Conservation (phyloP, 2,888 invertebrate species). For the Thymelicus acteon region DNA sequence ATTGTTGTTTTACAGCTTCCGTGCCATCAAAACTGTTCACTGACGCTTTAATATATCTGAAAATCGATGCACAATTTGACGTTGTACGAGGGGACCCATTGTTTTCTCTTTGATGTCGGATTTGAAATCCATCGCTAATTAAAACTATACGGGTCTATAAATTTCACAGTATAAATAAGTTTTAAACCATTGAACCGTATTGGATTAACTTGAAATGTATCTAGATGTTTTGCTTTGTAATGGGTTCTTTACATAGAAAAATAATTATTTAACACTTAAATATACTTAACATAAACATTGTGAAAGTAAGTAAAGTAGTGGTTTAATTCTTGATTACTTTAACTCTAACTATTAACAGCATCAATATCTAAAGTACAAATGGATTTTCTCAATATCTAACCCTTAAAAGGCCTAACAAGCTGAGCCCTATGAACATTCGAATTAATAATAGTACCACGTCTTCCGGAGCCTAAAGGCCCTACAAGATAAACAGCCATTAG, state of each 20-base stretch:
- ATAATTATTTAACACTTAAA: no score
- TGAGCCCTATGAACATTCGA: slow-evolving; percentile 39
- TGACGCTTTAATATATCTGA: slow-evolving; percentile 65
- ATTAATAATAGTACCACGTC: slow-evolving; percentile 72
- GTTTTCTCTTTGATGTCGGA: slow-evolving; percentile 32
- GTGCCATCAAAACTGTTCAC: slow-evolving; percentile 54
- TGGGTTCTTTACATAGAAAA: no score
- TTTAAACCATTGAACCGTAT: no score
- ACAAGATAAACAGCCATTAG: slow-evolving; percentile 84
- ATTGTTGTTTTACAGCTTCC: slow-evolving; percentile 51
- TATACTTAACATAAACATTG: no score
- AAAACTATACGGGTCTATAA: not conserved
- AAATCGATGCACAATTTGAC: slow-evolving; percentile 49
- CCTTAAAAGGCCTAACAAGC: slow-evolving; percentile 18
- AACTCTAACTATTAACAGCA: no score
- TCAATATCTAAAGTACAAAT: no score
- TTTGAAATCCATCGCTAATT: slow-evolving; percentile 24
- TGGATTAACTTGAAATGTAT: no score
- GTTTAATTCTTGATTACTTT: no score
- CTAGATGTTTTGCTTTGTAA: no score
- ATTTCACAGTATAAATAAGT: no score
- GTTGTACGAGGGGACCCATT: slow-evolving; percentile 28
- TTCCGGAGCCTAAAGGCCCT: slow-evolving; percentile 62
- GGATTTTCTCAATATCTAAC: not conserved
- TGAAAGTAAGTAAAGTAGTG: no score